Base-by-base conservation (phyloP, 2,797 vertebrate species). In the Leptatherina wallacei region DNA sequence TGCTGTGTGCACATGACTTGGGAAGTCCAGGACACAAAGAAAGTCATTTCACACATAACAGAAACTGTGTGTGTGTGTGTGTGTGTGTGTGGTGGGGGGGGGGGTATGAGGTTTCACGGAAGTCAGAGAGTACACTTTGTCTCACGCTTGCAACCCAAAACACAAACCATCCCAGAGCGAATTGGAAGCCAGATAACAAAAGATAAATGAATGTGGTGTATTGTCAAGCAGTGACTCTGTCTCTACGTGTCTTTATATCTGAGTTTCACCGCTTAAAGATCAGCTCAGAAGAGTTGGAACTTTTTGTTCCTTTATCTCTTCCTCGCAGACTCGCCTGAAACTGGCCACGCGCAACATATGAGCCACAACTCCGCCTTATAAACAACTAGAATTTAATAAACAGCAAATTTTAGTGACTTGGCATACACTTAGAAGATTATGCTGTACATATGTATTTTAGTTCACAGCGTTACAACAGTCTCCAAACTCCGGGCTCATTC, bases 241-340 rank as follows among this genome's bases (percentile, higher is more conserved):
- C 51, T 20, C 0, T 0, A 0, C 1, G 52, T 10, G 62, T 64
- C 0, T 62, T 52, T 29, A 2, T 35, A 10, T 67, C n/a, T 3
- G 8, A 61, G 1, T 14, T 75, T 69, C n/a, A 38, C 24, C 10
- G 64, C 63, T 57, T 27, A 0, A 0, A 73, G 29, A 58, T 36
- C 77, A 52, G 71, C 51, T n/a, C 24, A 70, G 22, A 65, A 38
- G 59, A 78, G 20, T 16, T 67, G 55, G 93, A 91, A 93, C 92
- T 92, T 92, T 85, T 69, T 93, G 91, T 93, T 93, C 92, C 88
- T 90, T 89, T 30, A 59, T 29, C 22, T 49, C 71, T 51, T 57
- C 73, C 71, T 69, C 60, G 59, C 69, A 69, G 62, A 38, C 59
- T 69, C 73, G n/a, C 20, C 44, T 30, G 27, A 65, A 44, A 67